Conservation (phyloP, 2,113 vertebrate genomes). For the Laticauda colubrina region DNA sequence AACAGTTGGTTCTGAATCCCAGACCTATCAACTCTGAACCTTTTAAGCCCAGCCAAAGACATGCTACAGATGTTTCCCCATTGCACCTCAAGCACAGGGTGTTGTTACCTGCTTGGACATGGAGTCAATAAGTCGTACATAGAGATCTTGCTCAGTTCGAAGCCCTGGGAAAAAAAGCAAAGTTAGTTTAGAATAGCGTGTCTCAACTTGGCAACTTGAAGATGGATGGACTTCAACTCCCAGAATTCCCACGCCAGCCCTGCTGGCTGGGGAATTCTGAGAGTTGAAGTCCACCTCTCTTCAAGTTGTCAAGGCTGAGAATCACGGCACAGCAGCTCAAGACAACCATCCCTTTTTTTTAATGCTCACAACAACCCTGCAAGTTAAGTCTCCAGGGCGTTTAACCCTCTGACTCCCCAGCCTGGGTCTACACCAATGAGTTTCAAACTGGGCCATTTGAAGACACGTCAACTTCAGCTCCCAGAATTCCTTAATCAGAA, state of each 20-base stretch:
- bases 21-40: not conserved
- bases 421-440: not conserved
- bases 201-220: too few relatives aligned
- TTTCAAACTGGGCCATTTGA: not conserved
- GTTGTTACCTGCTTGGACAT: constrained; percentile 89
- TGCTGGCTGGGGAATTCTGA: not conserved
- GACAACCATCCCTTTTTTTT: not conserved
- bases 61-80: not conserved
- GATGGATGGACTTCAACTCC: too few relatives aligned
- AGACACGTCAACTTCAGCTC: not conserved
- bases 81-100: not conserved
- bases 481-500: not conserved
- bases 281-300: not conserved
- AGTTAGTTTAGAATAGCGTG: not conserved
- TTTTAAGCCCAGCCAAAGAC: fast-evolving
- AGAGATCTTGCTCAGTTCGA: constrained; percentile 89
- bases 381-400: not conserved
- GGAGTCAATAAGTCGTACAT: constrained; percentile 87
- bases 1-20: not conserved
- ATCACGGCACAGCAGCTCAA: not conserved
- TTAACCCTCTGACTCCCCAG: not conserved
- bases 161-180: constrained; percentile 68
- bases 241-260: too few relatives aligned
- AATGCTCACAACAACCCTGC: not conserved
- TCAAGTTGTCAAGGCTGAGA: not conserved